A percentile compares a stretch with the other conserved stretches of the same genome.
phyloP scores from a whole-genome alignment of 2,113 vertebrate genomes.

The Eulemur rufifrons region DNA sequence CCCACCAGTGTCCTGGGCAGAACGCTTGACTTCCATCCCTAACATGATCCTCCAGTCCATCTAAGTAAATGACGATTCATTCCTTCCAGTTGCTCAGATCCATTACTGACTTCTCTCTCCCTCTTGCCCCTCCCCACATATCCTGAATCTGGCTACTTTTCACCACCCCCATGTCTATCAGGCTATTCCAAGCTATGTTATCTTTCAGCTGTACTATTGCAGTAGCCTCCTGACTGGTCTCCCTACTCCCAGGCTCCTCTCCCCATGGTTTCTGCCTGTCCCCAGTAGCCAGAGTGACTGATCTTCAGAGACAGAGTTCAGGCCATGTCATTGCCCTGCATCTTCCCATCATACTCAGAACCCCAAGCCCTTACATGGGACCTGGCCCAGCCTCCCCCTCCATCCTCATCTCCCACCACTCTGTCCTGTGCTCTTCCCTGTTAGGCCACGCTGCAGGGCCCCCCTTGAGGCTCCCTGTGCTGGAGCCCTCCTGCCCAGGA shows the following conservation, averaged over 20 bases:
- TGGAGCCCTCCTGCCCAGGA: not conserved
- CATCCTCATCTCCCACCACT: too few relatives aligned
- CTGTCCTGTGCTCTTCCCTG: not conserved
- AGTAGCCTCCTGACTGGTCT: not conserved
- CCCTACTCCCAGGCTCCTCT: not conserved
- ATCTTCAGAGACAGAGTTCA: not conserved
- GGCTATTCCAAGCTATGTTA: not conserved
- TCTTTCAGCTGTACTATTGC: not conserved
- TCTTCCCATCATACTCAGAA: not conserved
- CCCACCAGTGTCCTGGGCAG: not conserved
- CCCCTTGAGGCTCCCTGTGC: not conserved
- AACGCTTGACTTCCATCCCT: not conserved
- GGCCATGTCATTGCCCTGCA: rapidly evolving
- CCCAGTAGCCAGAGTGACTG: not conserved
- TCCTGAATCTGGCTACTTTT: not conserved
- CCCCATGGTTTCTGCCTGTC: not conserved
- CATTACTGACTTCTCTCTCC: not conserved
- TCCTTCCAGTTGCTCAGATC: not conserved
- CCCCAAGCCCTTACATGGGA: too few relatives aligned
- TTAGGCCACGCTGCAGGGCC: too few relatives aligned
- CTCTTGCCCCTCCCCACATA: not conserved
- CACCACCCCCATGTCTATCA: rapidly evolving
- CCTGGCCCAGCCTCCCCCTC: not conserved
- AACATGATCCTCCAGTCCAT: not conserved
- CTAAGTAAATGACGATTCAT: not conserved